Evolutionary conservation across 53 echinoderm and acorn worm species (phyloP).

Genomic region (Hippasteria phrygiana): DNA sequence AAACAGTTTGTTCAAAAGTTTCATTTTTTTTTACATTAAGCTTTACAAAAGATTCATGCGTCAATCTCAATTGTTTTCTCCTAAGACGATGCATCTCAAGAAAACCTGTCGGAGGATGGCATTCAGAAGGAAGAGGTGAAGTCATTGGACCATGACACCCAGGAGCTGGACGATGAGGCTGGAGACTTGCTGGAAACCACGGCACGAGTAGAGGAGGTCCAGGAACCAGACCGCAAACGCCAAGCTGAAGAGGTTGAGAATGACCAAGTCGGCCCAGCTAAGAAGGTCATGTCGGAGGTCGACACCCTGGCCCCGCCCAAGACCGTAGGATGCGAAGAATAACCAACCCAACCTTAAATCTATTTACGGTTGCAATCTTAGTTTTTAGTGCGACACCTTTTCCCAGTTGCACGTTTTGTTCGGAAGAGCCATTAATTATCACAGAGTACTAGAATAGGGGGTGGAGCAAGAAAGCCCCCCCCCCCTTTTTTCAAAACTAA

Average conservation of each 20-base stretch:
- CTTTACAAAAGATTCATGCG: background rate
- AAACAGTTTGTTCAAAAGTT: too few relatives aligned
- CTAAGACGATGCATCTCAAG: background rate
- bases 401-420: too few relatives aligned
- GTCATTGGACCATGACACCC: slow-evolving; percentile 34
- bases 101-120: background rate
- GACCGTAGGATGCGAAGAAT: slow-evolving; percentile 34
- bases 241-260: background rate
- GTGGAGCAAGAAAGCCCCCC: too few relatives aligned
- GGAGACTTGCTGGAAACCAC: background rate
- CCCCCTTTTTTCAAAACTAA: too few relatives aligned
- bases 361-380: too few relatives aligned
- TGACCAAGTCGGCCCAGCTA: slow-evolving; percentile 20
- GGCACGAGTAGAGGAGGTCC: slow-evolving; percentile 12
- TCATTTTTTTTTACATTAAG: background rate
- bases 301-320: background rate
- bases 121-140: background rate
- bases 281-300: slow-evolving; percentile 37
- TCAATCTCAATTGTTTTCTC: background rate
- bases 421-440: too few relatives aligned
- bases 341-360: background rate
- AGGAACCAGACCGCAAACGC: slow-evolving; percentile 7
- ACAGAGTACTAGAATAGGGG: too few relatives aligned
- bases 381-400: too few relatives aligned
- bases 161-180: slow-evolving; percentile 33